These are phyloP conservation scores for Podarcis muralis DNA, from an alignment of 2,113 vertebrate genomes.

Conservation along the genomic window DNA sequence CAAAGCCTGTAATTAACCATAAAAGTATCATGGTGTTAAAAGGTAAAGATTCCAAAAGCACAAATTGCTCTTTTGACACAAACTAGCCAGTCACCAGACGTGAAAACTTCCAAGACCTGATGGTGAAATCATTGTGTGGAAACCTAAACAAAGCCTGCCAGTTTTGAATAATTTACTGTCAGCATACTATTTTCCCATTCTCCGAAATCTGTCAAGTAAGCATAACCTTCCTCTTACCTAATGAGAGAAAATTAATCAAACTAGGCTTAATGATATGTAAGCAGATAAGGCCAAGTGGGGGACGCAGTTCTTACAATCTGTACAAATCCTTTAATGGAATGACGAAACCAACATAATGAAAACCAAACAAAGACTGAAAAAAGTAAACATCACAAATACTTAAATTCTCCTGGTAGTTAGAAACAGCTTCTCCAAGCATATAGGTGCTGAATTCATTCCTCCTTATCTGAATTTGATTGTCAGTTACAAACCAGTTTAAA, in stretches of 20 bases:
- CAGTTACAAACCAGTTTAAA: background rate
- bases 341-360: conserved; percentile 2
- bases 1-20: too few species aligned
- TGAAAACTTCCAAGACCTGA: background rate
- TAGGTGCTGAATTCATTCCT: background rate
- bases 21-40: background rate
- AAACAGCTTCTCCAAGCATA: conserved; percentile 3
- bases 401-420: conserved; percentile 19
- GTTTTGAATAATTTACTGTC: conserved; percentile 29
- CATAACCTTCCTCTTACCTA: conserved; percentile 1
- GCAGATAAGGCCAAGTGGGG: background rate
- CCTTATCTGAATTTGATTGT: background rate
- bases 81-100: background rate
- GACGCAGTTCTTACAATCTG: background rate
- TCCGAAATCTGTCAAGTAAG: conserved; percentile 15
- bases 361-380: background rate
- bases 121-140: conserved; percentile 37
- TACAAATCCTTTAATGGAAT: conserved; percentile 2
- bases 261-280: conserved; percentile 23
- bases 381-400: background rate
- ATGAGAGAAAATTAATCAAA: conserved; percentile 46
- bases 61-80: background rate
- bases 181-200: conserved; percentile 7
- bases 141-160: conserved; percentile 20
- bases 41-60: background rate